phyloP scores from a whole-genome alignment of 1,140 invertebrate species.

The Pseudobourletiella spinata region DNA sequence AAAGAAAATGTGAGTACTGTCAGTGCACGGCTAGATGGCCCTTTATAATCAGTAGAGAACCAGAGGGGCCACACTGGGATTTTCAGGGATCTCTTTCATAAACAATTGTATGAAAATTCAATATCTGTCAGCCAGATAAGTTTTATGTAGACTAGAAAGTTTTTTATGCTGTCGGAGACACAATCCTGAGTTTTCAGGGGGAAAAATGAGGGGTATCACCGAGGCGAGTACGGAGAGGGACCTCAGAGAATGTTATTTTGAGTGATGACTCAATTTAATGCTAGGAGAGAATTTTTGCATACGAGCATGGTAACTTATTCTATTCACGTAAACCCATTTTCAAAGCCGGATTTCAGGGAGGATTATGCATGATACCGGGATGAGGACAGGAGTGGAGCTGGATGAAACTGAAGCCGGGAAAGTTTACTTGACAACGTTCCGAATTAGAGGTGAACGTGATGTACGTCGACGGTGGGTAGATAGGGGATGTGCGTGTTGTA shows the following conservation, averaged over 20 bases:
- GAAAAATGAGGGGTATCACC: background rate
- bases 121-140: too few species aligned
- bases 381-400: constrained; percentile 6
- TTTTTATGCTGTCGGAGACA: too few species aligned
- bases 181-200: background rate
- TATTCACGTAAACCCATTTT: constrained; percentile 25
- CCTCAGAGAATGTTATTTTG: background rate
- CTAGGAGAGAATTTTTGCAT: background rate
- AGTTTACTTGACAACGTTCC: background rate
- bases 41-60: too few species aligned
- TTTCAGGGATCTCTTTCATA: too few species aligned
- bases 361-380: constrained; percentile 21
- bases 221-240: background rate
- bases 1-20: too few species aligned
- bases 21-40: too few species aligned
- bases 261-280: constrained; percentile 6
- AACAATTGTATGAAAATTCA: too few species aligned
- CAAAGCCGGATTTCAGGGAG: constrained; percentile 17
- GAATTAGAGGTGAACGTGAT: background rate
- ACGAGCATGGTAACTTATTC: constrained; percentile 6
- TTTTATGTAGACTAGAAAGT: too few species aligned
- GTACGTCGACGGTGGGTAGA: background rate
- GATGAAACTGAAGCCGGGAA: background rate
- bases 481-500: background rate
- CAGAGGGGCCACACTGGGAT: too few species aligned